These are phyloP conservation scores for Triops cancriformis DNA, from an alignment of 1,140 invertebrate genomes.

Conservation along the genomic window DNA sequence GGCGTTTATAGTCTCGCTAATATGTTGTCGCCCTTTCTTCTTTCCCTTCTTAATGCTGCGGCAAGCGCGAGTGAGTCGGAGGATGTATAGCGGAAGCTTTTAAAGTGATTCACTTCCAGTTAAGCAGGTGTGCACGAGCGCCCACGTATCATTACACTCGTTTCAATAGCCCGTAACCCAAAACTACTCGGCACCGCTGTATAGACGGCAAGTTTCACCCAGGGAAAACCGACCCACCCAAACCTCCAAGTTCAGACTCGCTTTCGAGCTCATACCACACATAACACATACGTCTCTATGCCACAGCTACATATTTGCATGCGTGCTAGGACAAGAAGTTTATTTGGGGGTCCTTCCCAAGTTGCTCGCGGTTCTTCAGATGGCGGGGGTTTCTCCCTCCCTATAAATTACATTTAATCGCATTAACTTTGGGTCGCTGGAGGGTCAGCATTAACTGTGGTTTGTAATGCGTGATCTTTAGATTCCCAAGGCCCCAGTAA, in stretches of 20 bases:
- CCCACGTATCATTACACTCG: background rate
- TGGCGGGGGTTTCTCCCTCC: background rate
- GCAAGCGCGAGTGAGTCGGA: background rate
- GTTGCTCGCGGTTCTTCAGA: background rate
- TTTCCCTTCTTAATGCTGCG: background rate
- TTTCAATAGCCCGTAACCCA: background rate
- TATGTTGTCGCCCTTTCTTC: background rate
- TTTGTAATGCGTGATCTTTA: background rate
- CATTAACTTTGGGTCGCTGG: constrained; percentile 1
- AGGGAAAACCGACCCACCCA: background rate
- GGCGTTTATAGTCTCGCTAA: background rate
- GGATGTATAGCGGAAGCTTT: background rate
- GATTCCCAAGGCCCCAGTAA: background rate
- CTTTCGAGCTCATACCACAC: background rate
- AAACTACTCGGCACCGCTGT: background rate
- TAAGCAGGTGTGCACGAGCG: constrained; percentile 11
- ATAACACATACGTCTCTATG: background rate
- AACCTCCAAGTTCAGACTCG: background rate
- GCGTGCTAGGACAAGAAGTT: background rate
- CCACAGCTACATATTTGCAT: background rate
- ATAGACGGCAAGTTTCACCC: background rate
- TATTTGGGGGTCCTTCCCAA: background rate
- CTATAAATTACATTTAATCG: constrained; percentile 7
- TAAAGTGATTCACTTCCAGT: constrained; percentile 10
- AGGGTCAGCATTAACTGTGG: background rate